These are phyloP conservation scores for Graptemys geographica DNA, from an alignment of 2,797 vertebrate species.

Conservation along the genomic window DNA sequence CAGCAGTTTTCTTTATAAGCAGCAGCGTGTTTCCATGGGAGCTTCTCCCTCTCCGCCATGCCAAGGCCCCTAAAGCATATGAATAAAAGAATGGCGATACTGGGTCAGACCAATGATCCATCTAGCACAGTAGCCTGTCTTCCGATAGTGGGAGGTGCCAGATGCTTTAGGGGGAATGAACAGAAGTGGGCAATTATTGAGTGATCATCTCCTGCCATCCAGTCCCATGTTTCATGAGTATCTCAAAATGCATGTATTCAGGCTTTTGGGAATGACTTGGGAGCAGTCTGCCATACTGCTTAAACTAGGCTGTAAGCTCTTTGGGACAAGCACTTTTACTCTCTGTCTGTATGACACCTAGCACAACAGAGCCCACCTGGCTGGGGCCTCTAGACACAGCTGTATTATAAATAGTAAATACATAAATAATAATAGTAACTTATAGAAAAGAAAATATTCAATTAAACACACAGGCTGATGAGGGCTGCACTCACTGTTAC, in stretches of 20 bases:
- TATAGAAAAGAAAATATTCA: fast-evolving
- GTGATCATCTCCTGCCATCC: not conserved
- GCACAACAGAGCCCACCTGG: not conserved
- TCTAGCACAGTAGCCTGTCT: not conserved
- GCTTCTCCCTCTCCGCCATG: not conserved
- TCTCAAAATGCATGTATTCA: not conserved
- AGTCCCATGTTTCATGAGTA: not conserved
- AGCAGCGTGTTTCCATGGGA: not conserved
- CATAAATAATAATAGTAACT: not conserved
- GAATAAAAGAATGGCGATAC: not conserved
- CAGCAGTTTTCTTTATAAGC: not conserved
- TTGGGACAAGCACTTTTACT: not conserved
- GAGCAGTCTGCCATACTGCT: not conserved
- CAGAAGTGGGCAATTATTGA: not conserved
- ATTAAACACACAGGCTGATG: not conserved
- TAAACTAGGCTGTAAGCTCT: not conserved
- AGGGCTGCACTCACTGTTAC: not conserved
- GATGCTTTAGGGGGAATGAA: not conserved
- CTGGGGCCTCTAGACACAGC: not conserved
- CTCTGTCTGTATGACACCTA: not conserved
- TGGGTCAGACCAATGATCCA: not conserved
- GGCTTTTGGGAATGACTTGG: not conserved
- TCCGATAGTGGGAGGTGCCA: not conserved
- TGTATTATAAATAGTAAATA: not conserved
- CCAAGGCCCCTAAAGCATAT: not conserved